Base-by-base conservation (phyloP, 2,888 invertebrate species). In the Trachelus iudaicus region DNA sequence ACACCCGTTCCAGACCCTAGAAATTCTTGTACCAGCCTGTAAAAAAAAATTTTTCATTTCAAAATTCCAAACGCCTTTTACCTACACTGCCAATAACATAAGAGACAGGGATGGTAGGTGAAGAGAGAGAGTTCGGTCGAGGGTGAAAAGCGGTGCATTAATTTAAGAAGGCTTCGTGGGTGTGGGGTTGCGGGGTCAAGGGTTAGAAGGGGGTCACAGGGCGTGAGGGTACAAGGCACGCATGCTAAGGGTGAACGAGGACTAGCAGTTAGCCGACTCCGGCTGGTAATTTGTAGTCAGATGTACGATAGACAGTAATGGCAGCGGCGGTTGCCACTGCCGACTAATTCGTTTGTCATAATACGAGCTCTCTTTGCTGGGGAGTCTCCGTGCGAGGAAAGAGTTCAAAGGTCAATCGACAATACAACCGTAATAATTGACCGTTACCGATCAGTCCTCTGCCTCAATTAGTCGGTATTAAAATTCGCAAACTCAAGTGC, bases 331-430 rank as follows among this genome's bases (percentile, higher is more conserved):
- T 81, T 77, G 80, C 80, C 83, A 82, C 81, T 79, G 79, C 80
- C 85, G 86, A 85, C 85, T 88, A 90, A 90, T 90, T 89, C 88
- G 88, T 90, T 89, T 89, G 88, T 89, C 89, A 89, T 89, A 89
- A 88, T 83, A 85, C 87, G 85, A 86, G 83, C 85, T 85, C 85
- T 84, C 89, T 89, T 89, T 88, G 87, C 87, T 80, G 84, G 78
- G 40, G 75, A 78, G 80, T 77, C 69, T 13, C 23, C 71, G 56
- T 9, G 23, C 23, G 23, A 6, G 23, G 23, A 6, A 23, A 56
- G 23, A 23, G 56, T 23, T 56, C 56, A 56, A 56, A 56, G 56
- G 56, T 56, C 56, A 56, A 56, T 56, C 56, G 56, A 9, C 56
- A 9, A 56, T 23, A 9, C 6, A 23, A 0, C 23, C 56, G 23